A percentile compares a stretch with the other conserved stretches of the same genome.
Evolutionary conservation across 1,140 invertebrate genomes (phyloP).

Genomic region (Chelonus insularis): DNA sequence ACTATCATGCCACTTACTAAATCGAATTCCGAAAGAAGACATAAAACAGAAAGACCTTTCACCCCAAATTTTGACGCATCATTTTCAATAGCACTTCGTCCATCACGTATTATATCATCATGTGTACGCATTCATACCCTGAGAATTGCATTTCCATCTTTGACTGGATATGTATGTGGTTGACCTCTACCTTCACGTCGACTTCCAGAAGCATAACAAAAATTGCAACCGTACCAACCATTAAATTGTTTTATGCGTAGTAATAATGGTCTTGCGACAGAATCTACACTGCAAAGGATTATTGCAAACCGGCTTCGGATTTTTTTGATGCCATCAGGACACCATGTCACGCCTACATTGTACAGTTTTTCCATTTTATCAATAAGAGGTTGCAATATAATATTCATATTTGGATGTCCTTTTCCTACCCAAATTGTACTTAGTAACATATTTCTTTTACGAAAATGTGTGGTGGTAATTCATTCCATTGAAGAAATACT

Average conservation of each 20-base stretch:
- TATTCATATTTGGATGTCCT: constrained; percentile 10
- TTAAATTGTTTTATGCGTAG: constrained; percentile 15
- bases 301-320: constrained; percentile 11
- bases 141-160: background rate
- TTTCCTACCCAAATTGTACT: constrained; percentile 17
- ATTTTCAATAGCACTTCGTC: background rate
- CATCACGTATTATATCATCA: background rate
- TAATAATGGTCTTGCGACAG: constrained; percentile 11
- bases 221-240: constrained; percentile 17
- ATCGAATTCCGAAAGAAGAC: constrained; percentile 3
- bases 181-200: too few species aligned
- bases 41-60: constrained; percentile 9
- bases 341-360: constrained; percentile 13
- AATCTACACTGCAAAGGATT: constrained; percentile 10
- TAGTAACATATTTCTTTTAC: constrained; percentile 19
- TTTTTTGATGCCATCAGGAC: background rate
- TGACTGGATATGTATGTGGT: too few species aligned
- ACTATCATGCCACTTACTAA: constrained; percentile 13
- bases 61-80: background rate
- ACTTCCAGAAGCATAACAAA: constrained; percentile 14
- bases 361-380: constrained; percentile 6
- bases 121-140: background rate
- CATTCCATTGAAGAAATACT: constrained; percentile 18
- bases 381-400: constrained; percentile 3
- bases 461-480: constrained; percentile 15